These are phyloP conservation scores for Coreius guichenoti DNA, from an alignment of 2,797 vertebrate species.

Conservation along the genomic window DNA sequence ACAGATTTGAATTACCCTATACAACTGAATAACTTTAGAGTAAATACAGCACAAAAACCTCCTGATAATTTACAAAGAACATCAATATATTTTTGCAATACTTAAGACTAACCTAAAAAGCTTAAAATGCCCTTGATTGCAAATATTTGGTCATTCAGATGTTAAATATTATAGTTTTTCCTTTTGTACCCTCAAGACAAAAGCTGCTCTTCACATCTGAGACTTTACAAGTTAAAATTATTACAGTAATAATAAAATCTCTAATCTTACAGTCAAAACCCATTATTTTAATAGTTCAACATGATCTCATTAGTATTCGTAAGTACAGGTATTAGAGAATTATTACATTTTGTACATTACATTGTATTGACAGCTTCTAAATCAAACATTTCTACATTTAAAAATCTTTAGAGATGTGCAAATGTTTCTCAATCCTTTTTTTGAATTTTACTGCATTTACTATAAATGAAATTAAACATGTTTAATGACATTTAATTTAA, in stretches of 20 bases:
- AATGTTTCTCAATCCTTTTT: neutral
- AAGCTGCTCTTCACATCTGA: neutral
- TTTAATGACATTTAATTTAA: neutral
- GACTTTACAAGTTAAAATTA: neutral
- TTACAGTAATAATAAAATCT: neutral
- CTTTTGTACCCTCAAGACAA: neutral
- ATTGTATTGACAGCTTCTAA: neutral
- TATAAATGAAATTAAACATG: neutral
- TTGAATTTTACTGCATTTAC: neutral
- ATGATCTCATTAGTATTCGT: neutral
- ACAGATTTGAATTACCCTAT: neutral
- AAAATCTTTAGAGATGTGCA: neutral
- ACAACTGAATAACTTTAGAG: neutral
- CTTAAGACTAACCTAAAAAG: neutral
- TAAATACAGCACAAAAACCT: neutral
- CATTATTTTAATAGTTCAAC: neutral
- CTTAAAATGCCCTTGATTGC: neutral
- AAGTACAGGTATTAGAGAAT: neutral
- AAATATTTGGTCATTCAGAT: neutral
- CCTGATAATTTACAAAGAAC: neutral
- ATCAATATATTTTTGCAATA: neutral
- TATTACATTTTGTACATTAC: neutral
- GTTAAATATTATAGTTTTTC: neutral
- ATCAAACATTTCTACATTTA: neutral
- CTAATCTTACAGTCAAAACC: neutral